Evolutionary conservation across 2,113 vertebrate genomes (phyloP).

Genomic region (Hoplias malabaricus): DNA sequence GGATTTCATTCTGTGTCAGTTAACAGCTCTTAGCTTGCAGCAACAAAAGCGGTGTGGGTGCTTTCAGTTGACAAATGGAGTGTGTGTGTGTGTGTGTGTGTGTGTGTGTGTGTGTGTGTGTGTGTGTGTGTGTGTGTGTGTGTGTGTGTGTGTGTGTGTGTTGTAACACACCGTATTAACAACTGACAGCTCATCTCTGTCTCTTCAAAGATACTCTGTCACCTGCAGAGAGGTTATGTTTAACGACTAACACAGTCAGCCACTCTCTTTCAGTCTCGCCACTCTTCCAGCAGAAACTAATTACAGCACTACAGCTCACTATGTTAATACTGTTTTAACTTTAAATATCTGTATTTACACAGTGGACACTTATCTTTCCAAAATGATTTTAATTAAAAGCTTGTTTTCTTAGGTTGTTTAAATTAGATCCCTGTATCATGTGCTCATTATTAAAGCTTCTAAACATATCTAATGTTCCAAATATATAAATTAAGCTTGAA

Average conservation of each 20-base stretch:
- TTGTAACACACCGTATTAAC: slow-evolving; percentile 6
- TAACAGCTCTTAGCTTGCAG: slow-evolving; percentile 62
- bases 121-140: slow-evolving; percentile 25
- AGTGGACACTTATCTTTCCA: neutral
- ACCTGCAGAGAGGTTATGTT: slow-evolving; percentile 14
- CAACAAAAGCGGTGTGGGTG: slow-evolving; percentile 10
- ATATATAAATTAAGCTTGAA: no score
- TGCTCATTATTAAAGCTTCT: no score
- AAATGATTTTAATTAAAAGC: neutral
- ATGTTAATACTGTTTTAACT: neutral
- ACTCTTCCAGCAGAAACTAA: slow-evolving; percentile 51
- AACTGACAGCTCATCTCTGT: slow-evolving; percentile 17
- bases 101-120: slow-evolving; percentile 22
- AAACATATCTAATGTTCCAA: no score
- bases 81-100: slow-evolving; percentile 26
- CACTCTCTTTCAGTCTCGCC: slow-evolving; percentile 57
- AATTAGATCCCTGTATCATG: no score
- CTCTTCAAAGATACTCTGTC: neutral
- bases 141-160: slow-evolving; percentile 31
- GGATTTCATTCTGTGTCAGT: slow-evolving; percentile 32
- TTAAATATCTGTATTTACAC: neutral
- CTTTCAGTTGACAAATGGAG: neutral
- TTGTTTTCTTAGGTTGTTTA: neutral
- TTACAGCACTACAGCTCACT: slow-evolving; percentile 27
- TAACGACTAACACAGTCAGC: slow-evolving; percentile 59